A percentile compares a stretch with the other conserved stretches of the same genome.
These are phyloP conservation scores for Stegophylla sp. DNA, from an alignment of 2,888 invertebrate genomes.

Conservation along the genomic window DNA sequence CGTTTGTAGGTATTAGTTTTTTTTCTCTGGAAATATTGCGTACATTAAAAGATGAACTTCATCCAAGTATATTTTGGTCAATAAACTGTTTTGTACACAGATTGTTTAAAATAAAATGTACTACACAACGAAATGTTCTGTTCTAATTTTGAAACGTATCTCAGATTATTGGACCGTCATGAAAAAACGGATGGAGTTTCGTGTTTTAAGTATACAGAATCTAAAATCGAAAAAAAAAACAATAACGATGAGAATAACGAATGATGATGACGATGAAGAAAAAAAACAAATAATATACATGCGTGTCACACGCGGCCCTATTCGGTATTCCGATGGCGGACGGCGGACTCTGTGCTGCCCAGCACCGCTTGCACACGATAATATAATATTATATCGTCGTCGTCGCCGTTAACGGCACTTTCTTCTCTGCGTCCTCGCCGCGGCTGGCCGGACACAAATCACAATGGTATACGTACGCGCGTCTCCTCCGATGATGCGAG, in stretches of 20 bases:
- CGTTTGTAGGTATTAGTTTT: too few relatives aligned
- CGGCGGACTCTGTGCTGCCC: neutral
- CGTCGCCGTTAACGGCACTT: slow-evolving; percentile 53
- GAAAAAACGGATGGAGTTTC: too few relatives aligned
- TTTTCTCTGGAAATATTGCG: too few relatives aligned
- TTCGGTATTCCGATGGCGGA: slow-evolving; percentile 48
- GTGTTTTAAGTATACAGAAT: too few relatives aligned
- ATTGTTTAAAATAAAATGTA: too few relatives aligned
- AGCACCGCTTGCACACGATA: slow-evolving; percentile 10
- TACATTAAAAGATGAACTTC: too few relatives aligned
- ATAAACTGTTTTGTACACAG: too few relatives aligned
- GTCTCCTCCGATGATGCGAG: slow-evolving; percentile 29
- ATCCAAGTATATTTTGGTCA: too few relatives aligned
- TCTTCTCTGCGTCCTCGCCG: slow-evolving; percentile 32
- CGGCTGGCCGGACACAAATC: slow-evolving; percentile 3
- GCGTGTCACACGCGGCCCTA: slow-evolving; percentile 38
- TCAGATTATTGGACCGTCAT: too few relatives aligned
- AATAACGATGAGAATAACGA: too few relatives aligned
- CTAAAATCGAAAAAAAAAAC: slow-evolving; percentile 13
- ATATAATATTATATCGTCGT: slow-evolving; percentile 34
- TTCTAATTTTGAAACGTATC: too few relatives aligned
- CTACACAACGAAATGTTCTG: too few relatives aligned
- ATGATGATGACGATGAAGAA: neutral
- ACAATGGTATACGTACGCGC: slow-evolving; percentile 4
- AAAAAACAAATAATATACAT: slow-evolving; percentile 15